phyloP scores from a whole-genome alignment of 2,888 invertebrate genomes.

The Apodemia zela region DNA sequence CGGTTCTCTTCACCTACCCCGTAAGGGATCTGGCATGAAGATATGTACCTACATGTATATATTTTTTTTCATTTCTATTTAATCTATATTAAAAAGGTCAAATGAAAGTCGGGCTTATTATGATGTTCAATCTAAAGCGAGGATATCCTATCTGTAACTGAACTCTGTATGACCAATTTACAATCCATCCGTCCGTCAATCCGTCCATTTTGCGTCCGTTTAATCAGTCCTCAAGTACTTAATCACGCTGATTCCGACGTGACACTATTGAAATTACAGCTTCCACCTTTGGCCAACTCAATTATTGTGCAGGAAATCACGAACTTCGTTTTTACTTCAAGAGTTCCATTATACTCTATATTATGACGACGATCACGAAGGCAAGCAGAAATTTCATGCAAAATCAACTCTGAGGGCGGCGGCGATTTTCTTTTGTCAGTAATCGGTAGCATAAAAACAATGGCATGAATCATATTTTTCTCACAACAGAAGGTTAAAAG shows the following conservation, averaged over 20 bases:
- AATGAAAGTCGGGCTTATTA: too few relatives aligned
- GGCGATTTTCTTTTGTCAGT: slow-evolving; percentile 7
- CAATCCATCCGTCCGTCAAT: too few relatives aligned
- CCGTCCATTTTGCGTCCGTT: background rate
- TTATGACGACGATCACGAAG: slow-evolving; percentile 6
- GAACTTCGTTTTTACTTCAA: background rate
- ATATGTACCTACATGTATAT: too few relatives aligned
- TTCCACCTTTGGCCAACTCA: background rate
- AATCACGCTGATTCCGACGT: background rate
- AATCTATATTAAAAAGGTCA: too few relatives aligned
- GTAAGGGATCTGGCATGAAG: too few relatives aligned
- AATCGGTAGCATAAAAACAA: slow-evolving; percentile 49
- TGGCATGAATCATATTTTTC: slow-evolving; percentile 61
- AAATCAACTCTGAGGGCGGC: background rate
- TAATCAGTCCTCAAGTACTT: slow-evolving; percentile 1
- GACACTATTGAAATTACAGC: background rate
- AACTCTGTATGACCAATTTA: background rate
- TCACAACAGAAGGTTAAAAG: slow-evolving; percentile 41
- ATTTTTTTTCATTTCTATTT: too few relatives aligned
- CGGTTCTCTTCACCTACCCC: too few relatives aligned
- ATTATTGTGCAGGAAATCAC: slow-evolving; percentile 2
- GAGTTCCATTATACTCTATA: slow-evolving; percentile 16
- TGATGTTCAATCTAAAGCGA: background rate
- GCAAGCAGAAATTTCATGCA: background rate
- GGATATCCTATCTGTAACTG: background rate